A percentile compares a stretch with the other conserved stretches of the same genome.
phyloP scores from a whole-genome alignment of 2,797 vertebrate genomes.

The Lagodon rhomboides region DNA sequence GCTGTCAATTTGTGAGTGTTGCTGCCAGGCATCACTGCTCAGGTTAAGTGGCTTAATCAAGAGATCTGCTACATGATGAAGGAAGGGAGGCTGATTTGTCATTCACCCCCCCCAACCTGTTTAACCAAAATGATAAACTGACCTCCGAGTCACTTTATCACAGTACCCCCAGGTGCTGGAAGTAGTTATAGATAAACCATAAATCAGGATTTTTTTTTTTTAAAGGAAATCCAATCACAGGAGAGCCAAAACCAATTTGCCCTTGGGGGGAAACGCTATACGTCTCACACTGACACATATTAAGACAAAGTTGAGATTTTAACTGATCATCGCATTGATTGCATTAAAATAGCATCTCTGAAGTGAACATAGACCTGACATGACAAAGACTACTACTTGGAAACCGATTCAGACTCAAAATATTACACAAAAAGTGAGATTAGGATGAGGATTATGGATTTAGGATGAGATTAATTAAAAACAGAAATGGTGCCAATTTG shows the following conservation, averaged over 20 bases:
- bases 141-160: constrained; percentile 23
- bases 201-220: constrained; percentile 43
- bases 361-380: neutral
- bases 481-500: too few relatives aligned
- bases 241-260: constrained; percentile 19
- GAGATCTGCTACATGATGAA: constrained; percentile 2
- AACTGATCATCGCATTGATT: constrained; percentile 10
- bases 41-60: constrained; percentile 8
- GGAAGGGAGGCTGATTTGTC: constrained; percentile 16
- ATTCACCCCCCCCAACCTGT: constrained; percentile 7
- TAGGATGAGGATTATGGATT: neutral
- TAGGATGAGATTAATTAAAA: too few relatives aligned
- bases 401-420: neutral
- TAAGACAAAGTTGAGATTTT: neutral
- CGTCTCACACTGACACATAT: neutral
- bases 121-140: constrained; percentile 38
- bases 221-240: constrained; percentile 30
- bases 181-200: constrained; percentile 53
- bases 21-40: constrained; percentile 3
- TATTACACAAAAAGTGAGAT: neutral
- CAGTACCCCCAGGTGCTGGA: constrained; percentile 1
- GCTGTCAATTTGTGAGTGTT: neutral
- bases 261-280: neutral
- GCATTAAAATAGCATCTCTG: neutral
- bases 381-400: neutral